phyloP scores from a whole-genome alignment of 2,797 vertebrate genomes.

The Neopelma chrysocephalum region DNA sequence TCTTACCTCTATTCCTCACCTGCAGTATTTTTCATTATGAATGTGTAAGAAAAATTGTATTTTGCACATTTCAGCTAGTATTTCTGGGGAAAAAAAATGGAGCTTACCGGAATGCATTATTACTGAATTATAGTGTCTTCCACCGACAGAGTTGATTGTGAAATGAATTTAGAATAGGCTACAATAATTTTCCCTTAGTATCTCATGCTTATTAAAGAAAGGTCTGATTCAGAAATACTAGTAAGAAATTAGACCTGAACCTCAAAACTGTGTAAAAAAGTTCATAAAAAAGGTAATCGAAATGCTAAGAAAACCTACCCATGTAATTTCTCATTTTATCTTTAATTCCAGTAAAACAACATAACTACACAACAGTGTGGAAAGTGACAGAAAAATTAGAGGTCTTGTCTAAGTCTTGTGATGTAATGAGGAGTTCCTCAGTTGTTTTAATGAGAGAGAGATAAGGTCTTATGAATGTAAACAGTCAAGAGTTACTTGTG shows the following conservation, averaged over 20 bases:
- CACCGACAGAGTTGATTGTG: not conserved
- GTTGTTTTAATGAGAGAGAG: not conserved
- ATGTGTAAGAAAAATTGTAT: not conserved
- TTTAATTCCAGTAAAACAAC: not conserved
- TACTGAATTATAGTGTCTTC: conserved; percentile 16
- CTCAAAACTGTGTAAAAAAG: not conserved
- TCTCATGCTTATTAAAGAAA: not conserved
- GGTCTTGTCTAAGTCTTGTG: not conserved
- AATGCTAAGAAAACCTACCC: not conserved
- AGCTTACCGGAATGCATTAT: conserved; percentile 8
- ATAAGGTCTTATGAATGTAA: not conserved
- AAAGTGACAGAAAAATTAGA: not conserved
- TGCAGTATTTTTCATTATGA: conserved; percentile 7
- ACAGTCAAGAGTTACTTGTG: not conserved
- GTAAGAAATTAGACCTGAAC: not conserved
- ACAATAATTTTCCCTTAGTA: not conserved
- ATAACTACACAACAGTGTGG: not conserved
- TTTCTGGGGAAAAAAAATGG: not conserved
- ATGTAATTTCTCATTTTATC: not conserved
- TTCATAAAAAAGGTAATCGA: not conserved
- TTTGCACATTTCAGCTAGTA: not conserved
- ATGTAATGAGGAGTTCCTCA: not conserved
- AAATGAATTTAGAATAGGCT: conserved; percentile 6
- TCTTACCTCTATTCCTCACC: not conserved
- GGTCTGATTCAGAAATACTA: not conserved